Conservation (phyloP, 2,888 invertebrate genomes). For the Phasia obesa region DNA sequence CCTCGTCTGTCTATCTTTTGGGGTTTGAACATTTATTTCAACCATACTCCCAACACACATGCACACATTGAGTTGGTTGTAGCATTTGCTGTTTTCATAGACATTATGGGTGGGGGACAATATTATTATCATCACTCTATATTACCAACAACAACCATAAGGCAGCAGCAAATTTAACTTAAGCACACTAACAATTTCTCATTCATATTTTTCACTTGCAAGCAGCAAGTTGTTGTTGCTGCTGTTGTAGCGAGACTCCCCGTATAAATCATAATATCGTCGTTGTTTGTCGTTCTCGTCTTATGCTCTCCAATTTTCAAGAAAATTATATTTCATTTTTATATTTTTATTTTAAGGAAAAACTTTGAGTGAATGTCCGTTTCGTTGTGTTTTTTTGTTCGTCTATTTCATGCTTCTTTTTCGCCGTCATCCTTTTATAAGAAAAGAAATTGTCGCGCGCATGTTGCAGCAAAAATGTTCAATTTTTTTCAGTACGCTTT, state of each 20-base stretch:
- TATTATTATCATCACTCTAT: slow-evolving; percentile 63
- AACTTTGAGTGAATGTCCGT: slow-evolving; percentile 66
- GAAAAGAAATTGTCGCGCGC: slow-evolving; percentile 70
- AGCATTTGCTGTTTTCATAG: slow-evolving; percentile 49
- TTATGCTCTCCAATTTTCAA: slow-evolving; percentile 39
- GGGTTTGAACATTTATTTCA: slow-evolving; percentile 68
- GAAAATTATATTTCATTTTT: slow-evolving; percentile 34
- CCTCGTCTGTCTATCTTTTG: slow-evolving; percentile 67
- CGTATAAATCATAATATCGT: slow-evolving; percentile 67
- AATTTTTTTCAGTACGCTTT: slow-evolving; percentile 43
- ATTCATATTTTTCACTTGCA: slow-evolving; percentile 46
- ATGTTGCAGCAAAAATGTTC: slow-evolving; percentile 64
- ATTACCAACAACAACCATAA: slow-evolving; percentile 49
- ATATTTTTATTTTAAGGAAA: slow-evolving; percentile 4
- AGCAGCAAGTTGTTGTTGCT: slow-evolving; percentile 32
- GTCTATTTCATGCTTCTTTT: slow-evolving; percentile 49
- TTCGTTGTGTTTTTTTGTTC: slow-evolving; percentile 49
- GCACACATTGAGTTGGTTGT: slow-evolving; percentile 26
- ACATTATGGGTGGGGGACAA: slow-evolving; percentile 67
- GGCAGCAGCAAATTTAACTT: slow-evolving; percentile 43
- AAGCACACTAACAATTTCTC: slow-evolving; percentile 52
- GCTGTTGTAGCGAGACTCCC: slow-evolving; percentile 50
- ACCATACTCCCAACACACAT: slow-evolving; percentile 43
- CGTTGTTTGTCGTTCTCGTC: slow-evolving; percentile 45
- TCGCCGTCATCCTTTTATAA: slow-evolving; percentile 54